A percentile compares a stretch with the other conserved stretches of the same genome.
Conservation (phyloP, 2,113 vertebrate genomes). For the Equus przewalskii region DNA sequence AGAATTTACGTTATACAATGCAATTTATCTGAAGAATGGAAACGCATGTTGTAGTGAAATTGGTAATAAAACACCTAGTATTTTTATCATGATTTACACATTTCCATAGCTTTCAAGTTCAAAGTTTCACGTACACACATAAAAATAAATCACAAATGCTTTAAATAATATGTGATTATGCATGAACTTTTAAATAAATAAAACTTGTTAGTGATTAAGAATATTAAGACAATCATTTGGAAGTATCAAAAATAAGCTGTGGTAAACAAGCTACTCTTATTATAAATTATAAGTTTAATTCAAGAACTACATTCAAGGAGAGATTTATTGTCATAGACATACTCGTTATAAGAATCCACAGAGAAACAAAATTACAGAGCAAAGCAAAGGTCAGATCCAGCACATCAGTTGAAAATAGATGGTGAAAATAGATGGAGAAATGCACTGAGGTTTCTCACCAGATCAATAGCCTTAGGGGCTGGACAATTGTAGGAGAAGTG, state of each 20-base stretch:
- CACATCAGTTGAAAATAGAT: conserved; percentile 53
- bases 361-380: conserved; percentile 38
- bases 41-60: background rate
- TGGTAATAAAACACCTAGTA: background rate
- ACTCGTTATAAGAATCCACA: background rate
- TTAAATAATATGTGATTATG: background rate
- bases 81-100: background rate
- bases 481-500: conserved; percentile 41
- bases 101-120: conserved; percentile 12
- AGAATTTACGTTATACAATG: background rate
- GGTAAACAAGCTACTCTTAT: background rate
- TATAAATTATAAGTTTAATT: conserved; percentile 31
- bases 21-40: background rate
- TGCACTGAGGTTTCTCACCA: background rate
- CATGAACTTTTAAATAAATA: background rate
- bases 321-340: conserved; percentile 9
- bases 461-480: background rate
- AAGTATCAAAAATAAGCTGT: background rate
- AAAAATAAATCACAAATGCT: background rate
- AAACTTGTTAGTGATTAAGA: background rate
- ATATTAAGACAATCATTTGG: conserved; percentile 23
- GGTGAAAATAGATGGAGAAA: conserved; percentile 45
- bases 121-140: background rate
- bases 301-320: background rate
- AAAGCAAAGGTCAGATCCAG: conserved; percentile 43